Evolutionary conservation across 2,888 invertebrate species (phyloP), one percentile per base, ranked within the genome.

Genomic region (Lordiphosa andalusiaca): DNA sequence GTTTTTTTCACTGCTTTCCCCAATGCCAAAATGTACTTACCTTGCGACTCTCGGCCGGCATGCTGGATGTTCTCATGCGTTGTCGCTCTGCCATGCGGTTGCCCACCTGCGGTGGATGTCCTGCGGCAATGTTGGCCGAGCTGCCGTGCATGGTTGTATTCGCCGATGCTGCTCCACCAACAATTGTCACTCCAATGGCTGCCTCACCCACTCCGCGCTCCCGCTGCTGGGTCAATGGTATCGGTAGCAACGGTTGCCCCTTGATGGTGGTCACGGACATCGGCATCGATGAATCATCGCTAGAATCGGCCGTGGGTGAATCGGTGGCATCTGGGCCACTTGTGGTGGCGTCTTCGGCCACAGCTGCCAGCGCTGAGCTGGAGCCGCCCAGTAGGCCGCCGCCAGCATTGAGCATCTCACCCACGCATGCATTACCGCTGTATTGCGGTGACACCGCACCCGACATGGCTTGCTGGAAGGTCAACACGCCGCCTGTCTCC

Each of bases 11-110:
- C 9, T 30, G 30, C 9, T 7, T 30, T 30, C 9, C 9, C 4
- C 16, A 38, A 44, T 25, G n/a, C 33, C 12, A 6, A 9, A 3
- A 46, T 7, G 9, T 41, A 72, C 77, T 84, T 70, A 89, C 89
- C 87, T 88, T 89, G 57, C 89, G 75, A 50, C 85, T 86, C 68
- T 89, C 89, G 2, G 87, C 89, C 19, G 89, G 89, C 89, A 89
- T 90, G 61, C 90, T 90, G 23, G 88, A 89, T 25, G 89, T 89
- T 39, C 89, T 77, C 64, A 87, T 78, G 36, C 90, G 87, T 67
- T 89, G 89, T 19, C 86, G 74, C 41, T 87, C 67, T 6, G 69
- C 35, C 46, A 59, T 77, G 40, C 85, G 85, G 49, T 53, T 78
- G 53, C 76, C 73, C 47, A 75, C 30, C 9, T 30, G 30, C 9